Evolutionary conservation across 92 coral and sea anemone genomes (phyloP).

Genomic region (Umimayanthus kanabou): DNA sequence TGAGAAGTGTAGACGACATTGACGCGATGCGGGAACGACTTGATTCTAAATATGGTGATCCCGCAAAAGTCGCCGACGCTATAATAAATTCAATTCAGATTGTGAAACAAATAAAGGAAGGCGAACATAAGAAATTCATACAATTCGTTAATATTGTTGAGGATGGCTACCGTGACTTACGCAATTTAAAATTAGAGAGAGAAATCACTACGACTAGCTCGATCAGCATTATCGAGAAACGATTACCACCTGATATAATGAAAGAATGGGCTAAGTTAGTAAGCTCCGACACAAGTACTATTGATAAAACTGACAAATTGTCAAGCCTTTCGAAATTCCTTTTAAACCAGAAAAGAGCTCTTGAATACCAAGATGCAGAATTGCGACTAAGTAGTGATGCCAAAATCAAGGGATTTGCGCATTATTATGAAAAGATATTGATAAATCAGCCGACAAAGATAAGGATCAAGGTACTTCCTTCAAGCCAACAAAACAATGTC

Average conservation of each 20-base stretch:
- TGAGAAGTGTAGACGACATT: too few relatives aligned
- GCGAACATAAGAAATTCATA: constrained; percentile 44
- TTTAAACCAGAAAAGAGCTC: constrained; percentile 36
- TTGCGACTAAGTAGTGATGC: constrained; percentile 17
- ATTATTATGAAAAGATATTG: constrained; percentile 27
- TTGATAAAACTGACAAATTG: constrained; percentile 23
- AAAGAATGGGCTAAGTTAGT: constrained; percentile 50
- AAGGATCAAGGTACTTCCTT: constrained; percentile 46
- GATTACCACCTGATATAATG: constrained; percentile 42
- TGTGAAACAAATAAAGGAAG: constrained; percentile 33
- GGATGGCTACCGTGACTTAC: constrained; percentile 57
- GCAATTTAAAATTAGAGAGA: constrained; percentile 48
- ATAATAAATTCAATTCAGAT: constrained; percentile 43
- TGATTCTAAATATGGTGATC: too few relatives aligned
- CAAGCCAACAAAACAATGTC: constrained; percentile 26
- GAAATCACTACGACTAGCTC: constrained; percentile 45
- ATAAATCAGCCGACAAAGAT: background rate
- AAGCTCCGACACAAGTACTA: background rate
- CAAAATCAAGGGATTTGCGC: constrained; percentile 37
- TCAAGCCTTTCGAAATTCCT: constrained; percentile 39
- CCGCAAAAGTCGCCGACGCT: too few relatives aligned
- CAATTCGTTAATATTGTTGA: constrained; percentile 47
- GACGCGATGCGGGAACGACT: too few relatives aligned
- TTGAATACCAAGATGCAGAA: constrained; percentile 54
- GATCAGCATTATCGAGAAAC: constrained; percentile 49